Evolutionary conservation across 2,888 invertebrate species (phyloP), one percentile per base, ranked within the genome.

Genomic region (Acheta domesticus): DNA sequence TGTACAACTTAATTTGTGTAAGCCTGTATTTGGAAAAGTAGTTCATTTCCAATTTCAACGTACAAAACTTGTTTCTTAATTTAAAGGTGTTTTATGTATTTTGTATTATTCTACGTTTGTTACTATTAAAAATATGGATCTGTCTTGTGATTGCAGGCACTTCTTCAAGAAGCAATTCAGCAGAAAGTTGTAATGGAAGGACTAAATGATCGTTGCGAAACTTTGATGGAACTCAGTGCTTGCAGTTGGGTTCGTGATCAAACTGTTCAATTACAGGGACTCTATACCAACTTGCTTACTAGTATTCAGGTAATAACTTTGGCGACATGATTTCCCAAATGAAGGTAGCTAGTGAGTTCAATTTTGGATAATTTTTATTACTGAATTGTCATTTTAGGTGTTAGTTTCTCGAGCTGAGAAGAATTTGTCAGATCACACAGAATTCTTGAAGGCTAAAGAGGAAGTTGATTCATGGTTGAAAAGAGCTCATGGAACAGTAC

Each of bases 381-480:
- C 8, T 36, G 36, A 36, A 36, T 36, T 36, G 8, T 36, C 36
- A 36, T 62, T 80, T 79, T 74, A 86, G 84, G 86, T 91, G 80
- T 88, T 96, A 74, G 93, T 96, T 23, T 93, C 94, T 1, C 94
- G 93, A 85, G 93, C 96, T 16, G 96, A 97, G 85, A 96, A 96
- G 88, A 96, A 95, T 86, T 88, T 97, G 0, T 94, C 95, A 0
- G 96, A 97, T 86, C 96, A 96, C 85, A 95, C 95, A 0, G 96
- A 97, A 85, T 96, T 97, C 86, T 89, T 95, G 12, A 95, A 95
- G 84, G 94, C 95, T 21, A 95, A 96, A 85, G 91, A 92, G 81
- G 93, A 95, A 84, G 89, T 97, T 83, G 93, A 94, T 82, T 90
- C 91, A 81, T 98, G 97, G 97, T 88, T 96, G 48, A 91, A 92